Base-by-base conservation (phyloP, 2,113 vertebrate genomes). In the Pluvialis apricaria region DNA sequence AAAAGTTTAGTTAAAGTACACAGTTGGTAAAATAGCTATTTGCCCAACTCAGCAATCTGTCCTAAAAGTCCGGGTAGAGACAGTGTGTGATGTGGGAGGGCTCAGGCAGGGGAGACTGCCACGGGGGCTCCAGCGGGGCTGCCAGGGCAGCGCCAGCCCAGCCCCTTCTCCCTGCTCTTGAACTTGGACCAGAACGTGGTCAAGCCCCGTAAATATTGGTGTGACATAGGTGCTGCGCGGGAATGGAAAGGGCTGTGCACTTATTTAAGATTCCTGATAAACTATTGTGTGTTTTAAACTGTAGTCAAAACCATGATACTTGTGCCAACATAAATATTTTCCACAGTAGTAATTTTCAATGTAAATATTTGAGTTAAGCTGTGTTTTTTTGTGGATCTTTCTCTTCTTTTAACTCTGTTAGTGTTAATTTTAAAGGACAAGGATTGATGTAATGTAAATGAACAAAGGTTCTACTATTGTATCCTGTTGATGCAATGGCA, bases 281-380 rank as follows among this genome's bases (percentile, higher is more conserved):
- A 60, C 70, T 79, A 34, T 7, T 7, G 31, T 29, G 62, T 40
- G 28, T 47, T 82, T 92, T 90, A 77, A 92, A 28, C 28, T 3
- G 5, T 65, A 29, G 40, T 90, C 66, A 96, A 96, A 96, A 84
- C 92, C 40, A 3, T 61, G 58, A 70, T 29, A 25, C 34, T 76
- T 82, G 55, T 71, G 88, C 92, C 91, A 97, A 94, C 22, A 28
- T 36, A 96, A 97, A 95, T 91, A 96, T 90, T 96, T 96, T 93
- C 92, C 79, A 83, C 79, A 95, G 71, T 58, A 93, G 58, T 86
- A 64, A 55, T 96, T 98, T 96, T 92, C 38, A 94, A 49, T 76
- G 64, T 96, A 91, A 95, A 95, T 95, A 38, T 96, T 96, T 87
- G 95, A 86, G 65, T 96, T 92, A 82, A 57, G 31, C 25, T 15